These are phyloP conservation scores for Brevimyrus niger DNA, from an alignment of 2,113 vertebrate genomes.

Conservation along the genomic window DNA sequence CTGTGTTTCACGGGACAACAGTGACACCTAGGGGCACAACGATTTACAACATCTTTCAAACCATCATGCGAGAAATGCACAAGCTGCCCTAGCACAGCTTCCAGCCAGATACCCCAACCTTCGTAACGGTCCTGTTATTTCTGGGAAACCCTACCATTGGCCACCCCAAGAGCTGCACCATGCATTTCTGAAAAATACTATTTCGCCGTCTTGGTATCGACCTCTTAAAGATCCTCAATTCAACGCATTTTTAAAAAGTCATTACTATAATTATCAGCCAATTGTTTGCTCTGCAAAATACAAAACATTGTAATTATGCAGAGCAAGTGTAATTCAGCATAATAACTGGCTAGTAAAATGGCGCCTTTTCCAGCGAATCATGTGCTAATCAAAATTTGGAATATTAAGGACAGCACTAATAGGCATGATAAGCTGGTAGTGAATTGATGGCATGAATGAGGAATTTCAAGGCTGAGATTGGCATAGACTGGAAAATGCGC, in stretches of 20 bases:
- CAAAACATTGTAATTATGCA: conserved; percentile 55
- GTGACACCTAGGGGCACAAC: conserved; percentile 52
- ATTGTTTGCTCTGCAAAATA: conserved; percentile 52
- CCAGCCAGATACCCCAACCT: background rate
- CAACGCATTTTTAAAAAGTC: conserved; percentile 11
- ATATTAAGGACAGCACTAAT: conserved; percentile 60
- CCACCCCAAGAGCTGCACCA: conserved; percentile 7
- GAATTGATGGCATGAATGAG: conserved; percentile 48
- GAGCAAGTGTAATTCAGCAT: conserved; percentile 57
- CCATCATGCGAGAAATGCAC: background rate
- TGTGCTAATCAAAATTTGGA: conserved; percentile 62
- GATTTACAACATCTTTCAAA: background rate
- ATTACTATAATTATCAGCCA: conserved; percentile 53
- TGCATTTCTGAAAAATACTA: background rate
- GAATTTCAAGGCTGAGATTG: conserved; percentile 41
- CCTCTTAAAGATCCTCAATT: background rate
- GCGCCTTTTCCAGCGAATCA: conserved; percentile 46
- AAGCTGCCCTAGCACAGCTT: background rate
- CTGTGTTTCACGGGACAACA: conserved; percentile 45
- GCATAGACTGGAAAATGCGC: conserved; percentile 50
- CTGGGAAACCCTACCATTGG: background rate
- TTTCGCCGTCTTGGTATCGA: background rate
- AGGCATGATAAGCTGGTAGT: conserved; percentile 52
- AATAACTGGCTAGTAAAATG: conserved; percentile 60
- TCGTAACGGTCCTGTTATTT: background rate